Conservation (phyloP, 2,888 invertebrate species). For the Chloroclysta siterata region DNA sequence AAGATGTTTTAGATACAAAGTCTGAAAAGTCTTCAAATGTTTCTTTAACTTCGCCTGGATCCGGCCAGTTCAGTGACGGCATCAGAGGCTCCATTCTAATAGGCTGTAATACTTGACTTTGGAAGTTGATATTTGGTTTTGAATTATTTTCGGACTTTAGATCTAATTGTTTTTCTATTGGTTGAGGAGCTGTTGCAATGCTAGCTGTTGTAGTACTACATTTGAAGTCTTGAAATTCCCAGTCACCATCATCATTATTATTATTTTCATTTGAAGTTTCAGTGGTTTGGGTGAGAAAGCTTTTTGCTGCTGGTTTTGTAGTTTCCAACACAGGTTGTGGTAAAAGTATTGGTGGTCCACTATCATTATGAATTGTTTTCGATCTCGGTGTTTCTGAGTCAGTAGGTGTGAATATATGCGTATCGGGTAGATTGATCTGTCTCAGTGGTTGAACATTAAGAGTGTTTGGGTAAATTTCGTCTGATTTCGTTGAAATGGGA, state of each 20-base stretch:
- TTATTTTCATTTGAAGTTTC: slow-evolving; percentile 39
- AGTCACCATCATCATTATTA: slow-evolving; percentile 61
- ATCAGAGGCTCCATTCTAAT: slow-evolving; percentile 72
- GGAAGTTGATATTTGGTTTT: slow-evolving; percentile 51
- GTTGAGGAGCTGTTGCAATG: slow-evolving; percentile 34
- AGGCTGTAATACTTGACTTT: slow-evolving; percentile 73
- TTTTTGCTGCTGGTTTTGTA: slow-evolving; percentile 44
- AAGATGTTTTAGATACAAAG: slow-evolving; percentile 64
- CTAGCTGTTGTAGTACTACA: slow-evolving; percentile 44
- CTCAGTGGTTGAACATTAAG: slow-evolving; percentile 73
- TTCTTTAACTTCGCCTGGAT: slow-evolving; percentile 78
- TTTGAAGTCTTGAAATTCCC: slow-evolving; percentile 78
- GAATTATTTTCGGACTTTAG: slow-evolving; percentile 38
- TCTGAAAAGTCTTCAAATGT: slow-evolving; percentile 77
- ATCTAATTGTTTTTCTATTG: slow-evolving; percentile 38
- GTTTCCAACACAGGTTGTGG: slow-evolving; percentile 53
- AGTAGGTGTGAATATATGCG: slow-evolving; percentile 81
- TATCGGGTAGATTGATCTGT: slow-evolving; percentile 80
- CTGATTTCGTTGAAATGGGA: slow-evolving; percentile 58
- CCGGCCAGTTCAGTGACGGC: slow-evolving; percentile 81
- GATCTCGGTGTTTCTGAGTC: slow-evolving; percentile 81
- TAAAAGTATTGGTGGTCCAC: slow-evolving; percentile 58
- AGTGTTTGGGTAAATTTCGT: slow-evolving; percentile 71
- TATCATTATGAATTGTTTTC: slow-evolving; percentile 79
- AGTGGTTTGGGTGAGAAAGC: slow-evolving; percentile 34